Evolutionary conservation across 2,888 invertebrate species (phyloP).

Genomic region (Aromia moschata): DNA sequence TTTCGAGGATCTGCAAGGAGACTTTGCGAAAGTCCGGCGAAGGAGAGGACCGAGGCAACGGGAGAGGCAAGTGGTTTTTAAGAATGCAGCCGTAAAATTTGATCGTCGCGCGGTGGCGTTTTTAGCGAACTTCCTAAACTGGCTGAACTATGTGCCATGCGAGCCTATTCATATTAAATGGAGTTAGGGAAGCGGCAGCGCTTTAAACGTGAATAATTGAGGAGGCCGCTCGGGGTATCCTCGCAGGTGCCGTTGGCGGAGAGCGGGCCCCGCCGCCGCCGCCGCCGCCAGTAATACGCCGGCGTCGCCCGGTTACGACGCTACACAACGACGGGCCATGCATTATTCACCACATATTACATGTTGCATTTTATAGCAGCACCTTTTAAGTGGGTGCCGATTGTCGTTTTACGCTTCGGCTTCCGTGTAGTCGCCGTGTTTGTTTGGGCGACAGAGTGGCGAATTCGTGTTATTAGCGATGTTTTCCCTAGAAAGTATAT

Average conservation of each 20-base stretch:
- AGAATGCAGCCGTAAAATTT: constrained; percentile 17
- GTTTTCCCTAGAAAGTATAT: too few relatives aligned
- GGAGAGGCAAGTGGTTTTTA: constrained; percentile 17
- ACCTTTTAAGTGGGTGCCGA: constrained; percentile 29
- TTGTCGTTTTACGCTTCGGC: constrained; percentile 25
- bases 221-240: constrained; percentile 54
- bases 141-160: constrained; percentile 53
- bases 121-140: constrained; percentile 19
- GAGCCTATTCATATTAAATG: constrained; percentile 63
- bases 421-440: constrained; percentile 16
- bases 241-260: constrained; percentile 59
- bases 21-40: too few relatives aligned
- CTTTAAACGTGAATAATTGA: constrained; percentile 61
- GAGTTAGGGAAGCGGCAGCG: constrained; percentile 58
- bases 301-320: constrained; percentile 34
- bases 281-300: constrained; percentile 33
- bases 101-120: constrained; percentile 11
- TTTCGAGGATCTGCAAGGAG: too few relatives aligned
- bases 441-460: too few relatives aligned
- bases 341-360: constrained; percentile 55
- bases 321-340: constrained; percentile 38
- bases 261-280: constrained; percentile 45
- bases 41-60: neutral
- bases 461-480: too few relatives aligned
- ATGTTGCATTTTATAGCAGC: constrained; percentile 48